Base-by-base conservation (phyloP, 2,113 vertebrate species). In the Carassius auratus region DNA sequence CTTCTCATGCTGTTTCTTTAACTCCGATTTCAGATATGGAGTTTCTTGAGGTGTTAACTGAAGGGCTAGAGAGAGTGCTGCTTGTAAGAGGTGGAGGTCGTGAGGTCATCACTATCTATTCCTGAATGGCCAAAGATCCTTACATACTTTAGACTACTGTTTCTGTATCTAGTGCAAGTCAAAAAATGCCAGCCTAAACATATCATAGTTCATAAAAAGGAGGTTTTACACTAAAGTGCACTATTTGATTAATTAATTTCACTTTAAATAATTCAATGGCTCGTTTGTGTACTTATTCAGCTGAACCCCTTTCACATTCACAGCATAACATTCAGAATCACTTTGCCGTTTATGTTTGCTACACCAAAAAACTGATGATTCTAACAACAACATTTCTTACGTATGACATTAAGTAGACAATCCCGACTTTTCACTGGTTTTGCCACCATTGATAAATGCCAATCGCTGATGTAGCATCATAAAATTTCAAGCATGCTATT, bases 101-200 rank as follows among this genome's bases (percentile, higher is more conserved):
- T 57, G 98, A 99, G 93, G 98, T 99, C 89, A 99, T 99, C 92
- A 99, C 98, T 15, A 99, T 99, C 91, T 99, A 99, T 89, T 99
- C 98, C 68, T 99, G 95, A 99, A 23, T 15, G 69, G n/a, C 81
- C 86, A 84, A 75, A 62, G 42, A 57, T 45, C n/a, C 3, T 36
- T 77, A 75, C n/a, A 59, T 82, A 30, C 30, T 30, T 1, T 30
- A 83, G n/a, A 81, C 81, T 36, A 82, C 48, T 48, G 57, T 30
- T 79, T 36, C 17, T 62, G 13, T 68, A 14, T 8, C 2, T 64
- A 48, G n/a, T 48, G 52, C 5, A 76, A 33, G 30, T 33, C 33
- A 12, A 38, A 38, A 19, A 23, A 23, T 81, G n/a, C 62, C 79
- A 68, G 42, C 23, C 21, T 79, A 62, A 36, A 61, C 3, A 10